Evolutionary conservation across 2,797 vertebrate species (phyloP).

Genomic region (Hyperoplus immaculatus): DNA sequence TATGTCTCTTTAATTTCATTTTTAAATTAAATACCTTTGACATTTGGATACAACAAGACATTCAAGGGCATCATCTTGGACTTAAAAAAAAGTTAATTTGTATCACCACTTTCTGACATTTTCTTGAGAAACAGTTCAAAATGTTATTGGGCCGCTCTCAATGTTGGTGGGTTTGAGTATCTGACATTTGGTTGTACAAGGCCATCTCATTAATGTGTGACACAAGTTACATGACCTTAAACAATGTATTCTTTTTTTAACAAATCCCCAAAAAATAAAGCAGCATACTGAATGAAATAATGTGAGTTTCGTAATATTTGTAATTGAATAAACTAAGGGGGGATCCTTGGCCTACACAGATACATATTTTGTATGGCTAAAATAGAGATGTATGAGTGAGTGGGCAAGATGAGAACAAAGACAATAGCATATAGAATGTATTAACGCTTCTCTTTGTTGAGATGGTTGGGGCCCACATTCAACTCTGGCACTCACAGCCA

Average conservation of each 20-base stretch:
- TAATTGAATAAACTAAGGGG: neutral
- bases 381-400: no score
- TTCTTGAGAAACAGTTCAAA: neutral
- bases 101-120: neutral
- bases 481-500: neutral
- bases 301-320: neutral
- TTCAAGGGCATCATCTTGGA: neutral
- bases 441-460: neutral
- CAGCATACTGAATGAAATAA: neutral
- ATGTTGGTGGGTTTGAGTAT: neutral
- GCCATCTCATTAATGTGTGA: conserved; percentile 6
- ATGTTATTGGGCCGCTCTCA: neutral
- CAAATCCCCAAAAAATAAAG: no score
- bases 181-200: neutral
- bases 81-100: neutral
- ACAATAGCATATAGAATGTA: neutral
- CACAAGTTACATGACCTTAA: conserved; percentile 3
- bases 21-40: neutral
- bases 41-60: neutral
- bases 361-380: no score
- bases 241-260: neutral
- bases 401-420: neutral
- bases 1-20: neutral
- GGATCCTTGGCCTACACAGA: neutral
- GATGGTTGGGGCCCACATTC: neutral